Evolutionary conservation across 2,113 vertebrate species (phyloP), one percentile per base, ranked within the genome.

Genomic region (Ageneiosus marmoratus): DNA sequence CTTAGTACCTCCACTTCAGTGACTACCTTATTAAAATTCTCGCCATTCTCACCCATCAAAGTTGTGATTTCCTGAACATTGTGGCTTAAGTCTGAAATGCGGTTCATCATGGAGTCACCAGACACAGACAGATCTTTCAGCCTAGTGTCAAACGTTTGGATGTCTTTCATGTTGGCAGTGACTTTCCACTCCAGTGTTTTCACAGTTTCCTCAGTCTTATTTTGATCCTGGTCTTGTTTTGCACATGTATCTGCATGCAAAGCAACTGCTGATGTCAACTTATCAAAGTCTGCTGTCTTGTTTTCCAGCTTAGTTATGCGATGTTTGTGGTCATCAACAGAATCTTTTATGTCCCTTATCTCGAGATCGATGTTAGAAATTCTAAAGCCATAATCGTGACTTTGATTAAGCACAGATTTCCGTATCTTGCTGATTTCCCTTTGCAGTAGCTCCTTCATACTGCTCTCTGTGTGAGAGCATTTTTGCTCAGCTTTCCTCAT

Each of bases 121-220:
- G 94, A 94, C 16, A 93, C 85, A 0, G 90, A 93, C 34, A 96
- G 88, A 85, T 94, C 89, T 8, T 93, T 91, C 62, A 97, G 86
- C 81, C 70, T 90, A 0, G 93, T 94, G 84, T 94, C 90, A 80
- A 96, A 91, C 55, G 75, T 91, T 27, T 87, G 88, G 86, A 97
- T 94, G 80, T 95, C 92, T 0, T 91, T 92, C 53, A 94, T 85
- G 2, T 93, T 94, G 37, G 93, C 87, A 63, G 94, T 89, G 53
- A 96, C 90, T 74, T 91, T 93, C 89, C 92, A 95, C 70, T 95
- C 89, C 50, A 97, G 78, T 8, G 92, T 93, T 65, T 95, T 93
- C 55, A 96, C 92, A 2, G 91, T 89, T 32, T 94, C 91, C 1
- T 92, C 92, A 20, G 93, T 88, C 5, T 82, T 73, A 1, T 50